Evolutionary conservation across 2,888 invertebrate genomes (phyloP).

Genomic region (Lasioglossum zephyrum): DNA sequence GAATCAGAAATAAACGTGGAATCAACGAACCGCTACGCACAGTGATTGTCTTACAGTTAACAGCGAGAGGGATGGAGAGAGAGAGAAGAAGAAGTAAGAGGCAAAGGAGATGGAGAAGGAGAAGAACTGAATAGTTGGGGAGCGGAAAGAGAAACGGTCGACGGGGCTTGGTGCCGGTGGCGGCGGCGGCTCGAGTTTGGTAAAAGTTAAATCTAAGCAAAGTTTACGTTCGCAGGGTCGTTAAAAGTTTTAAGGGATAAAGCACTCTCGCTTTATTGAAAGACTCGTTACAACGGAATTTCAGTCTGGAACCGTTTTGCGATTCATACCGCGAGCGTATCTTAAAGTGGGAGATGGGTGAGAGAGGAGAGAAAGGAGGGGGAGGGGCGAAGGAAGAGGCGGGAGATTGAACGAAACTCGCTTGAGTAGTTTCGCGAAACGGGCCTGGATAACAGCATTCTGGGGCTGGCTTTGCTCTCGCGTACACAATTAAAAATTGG

Average conservation of each 20-base stretch:
- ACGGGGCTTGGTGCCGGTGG: background rate
- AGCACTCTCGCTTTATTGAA: conserved; percentile 61
- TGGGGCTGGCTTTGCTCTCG: background rate
- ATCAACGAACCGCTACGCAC: conserved; percentile 56
- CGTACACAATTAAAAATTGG: conserved; percentile 21
- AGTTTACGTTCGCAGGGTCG: conserved; percentile 62
- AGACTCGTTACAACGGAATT: conserved; percentile 63
- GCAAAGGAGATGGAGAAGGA: background rate
- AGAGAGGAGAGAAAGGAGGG: background rate
- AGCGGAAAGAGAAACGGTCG: conserved; percentile 5
- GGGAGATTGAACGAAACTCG: conserved; percentile 29
- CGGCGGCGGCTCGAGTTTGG: conserved; percentile 38
- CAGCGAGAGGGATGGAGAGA: background rate
- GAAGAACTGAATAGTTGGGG: background rate
- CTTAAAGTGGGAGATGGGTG: conserved; percentile 18
- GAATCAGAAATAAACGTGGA: conserved; percentile 57
- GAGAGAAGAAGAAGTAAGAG: background rate
- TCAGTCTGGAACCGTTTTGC: conserved; percentile 58
- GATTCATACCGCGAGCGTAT: conserved; percentile 55
- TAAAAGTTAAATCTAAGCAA: conserved; percentile 66
- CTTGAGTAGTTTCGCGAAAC: conserved; percentile 25
- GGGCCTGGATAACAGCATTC: background rate
- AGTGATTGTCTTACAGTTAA: conserved; percentile 44
- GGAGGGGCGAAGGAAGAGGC: background rate
- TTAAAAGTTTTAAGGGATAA: conserved; percentile 67